A percentile compares a stretch with the other conserved stretches of the same genome.
Evolutionary conservation across 1,140 invertebrate species (phyloP).

Genomic region (Eurosta solidaginis): DNA sequence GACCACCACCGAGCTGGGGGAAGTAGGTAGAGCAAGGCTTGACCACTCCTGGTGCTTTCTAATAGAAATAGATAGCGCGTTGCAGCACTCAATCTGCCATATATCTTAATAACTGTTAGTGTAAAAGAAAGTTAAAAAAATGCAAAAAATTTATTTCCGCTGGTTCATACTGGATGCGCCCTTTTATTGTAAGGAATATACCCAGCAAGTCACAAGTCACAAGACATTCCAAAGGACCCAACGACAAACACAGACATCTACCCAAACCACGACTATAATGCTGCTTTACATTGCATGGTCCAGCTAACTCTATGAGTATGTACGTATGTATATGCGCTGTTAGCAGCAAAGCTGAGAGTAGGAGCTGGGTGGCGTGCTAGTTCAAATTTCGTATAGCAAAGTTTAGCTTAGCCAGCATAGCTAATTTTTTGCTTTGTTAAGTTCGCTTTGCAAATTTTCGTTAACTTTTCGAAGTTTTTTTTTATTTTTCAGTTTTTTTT

Average conservation of each 20-base stretch:
- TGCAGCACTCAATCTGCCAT: background rate
- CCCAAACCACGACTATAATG: background rate
- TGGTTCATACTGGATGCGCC: background rate
- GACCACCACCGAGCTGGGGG: too few relatives aligned
- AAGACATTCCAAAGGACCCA: background rate
- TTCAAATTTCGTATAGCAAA: background rate
- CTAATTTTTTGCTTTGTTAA: background rate
- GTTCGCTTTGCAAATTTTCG: conserved; percentile 5
- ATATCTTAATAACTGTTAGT: background rate
- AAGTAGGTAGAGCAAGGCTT: too few relatives aligned
- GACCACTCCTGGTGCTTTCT: too few relatives aligned
- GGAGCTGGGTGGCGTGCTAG: background rate
- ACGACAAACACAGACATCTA: background rate
- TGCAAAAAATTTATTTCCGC: background rate
- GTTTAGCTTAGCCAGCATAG: background rate
- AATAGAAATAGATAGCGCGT: too few relatives aligned
- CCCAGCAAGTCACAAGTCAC: background rate
- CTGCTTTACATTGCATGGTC: background rate
- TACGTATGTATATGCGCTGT: too few relatives aligned
- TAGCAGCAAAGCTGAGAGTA: background rate
- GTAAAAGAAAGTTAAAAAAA: background rate
- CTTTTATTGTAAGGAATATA: conserved; percentile 6
- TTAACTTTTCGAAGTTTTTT: background rate
- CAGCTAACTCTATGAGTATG: background rate
- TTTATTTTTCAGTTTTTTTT: background rate